Conservation (phyloP, 2,797 vertebrate genomes). For the Tenualosa ilisha region DNA sequence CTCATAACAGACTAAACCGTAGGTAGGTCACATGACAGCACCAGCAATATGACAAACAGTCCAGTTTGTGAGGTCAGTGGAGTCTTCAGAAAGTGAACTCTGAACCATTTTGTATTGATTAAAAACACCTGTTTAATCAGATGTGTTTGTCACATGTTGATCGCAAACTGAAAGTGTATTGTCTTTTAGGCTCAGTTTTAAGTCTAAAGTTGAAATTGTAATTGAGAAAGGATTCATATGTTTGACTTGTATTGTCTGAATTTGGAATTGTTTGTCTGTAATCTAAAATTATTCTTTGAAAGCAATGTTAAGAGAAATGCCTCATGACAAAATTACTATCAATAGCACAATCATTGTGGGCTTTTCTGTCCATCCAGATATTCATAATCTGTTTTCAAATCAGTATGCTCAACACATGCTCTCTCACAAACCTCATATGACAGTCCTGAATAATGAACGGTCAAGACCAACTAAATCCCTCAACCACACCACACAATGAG, state of each 20-base stretch:
- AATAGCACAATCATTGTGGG: too few species aligned
- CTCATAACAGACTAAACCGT: too few species aligned
- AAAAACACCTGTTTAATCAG: constrained; percentile 46
- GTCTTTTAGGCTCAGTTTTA: too few species aligned
- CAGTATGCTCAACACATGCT: not conserved
- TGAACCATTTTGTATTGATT: constrained; percentile 42
- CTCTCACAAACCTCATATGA: not conserved
- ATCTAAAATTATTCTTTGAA: too few species aligned
- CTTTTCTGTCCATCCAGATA: not conserved
- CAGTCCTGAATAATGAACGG: constrained; percentile 40
- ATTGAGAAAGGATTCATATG: too few species aligned
- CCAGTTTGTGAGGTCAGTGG: constrained; percentile 42
- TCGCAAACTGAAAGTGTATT: not conserved
- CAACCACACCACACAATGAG: constrained; percentile 51
- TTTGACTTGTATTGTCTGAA: too few species aligned
- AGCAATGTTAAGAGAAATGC: too few species aligned
- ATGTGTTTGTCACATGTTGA: constrained; percentile 12
- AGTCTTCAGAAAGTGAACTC: constrained; percentile 31
- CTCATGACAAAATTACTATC: too few species aligned
- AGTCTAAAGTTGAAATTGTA: too few species aligned
- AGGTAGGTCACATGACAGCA: not conserved
- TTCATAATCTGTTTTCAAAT: not conserved
- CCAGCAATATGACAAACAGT: constrained; percentile 46
- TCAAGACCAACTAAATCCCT: constrained; percentile 66
- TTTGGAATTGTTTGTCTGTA: too few species aligned